Conservation (phyloP, 2,797 vertebrate species). For the Gallinago stenura region DNA sequence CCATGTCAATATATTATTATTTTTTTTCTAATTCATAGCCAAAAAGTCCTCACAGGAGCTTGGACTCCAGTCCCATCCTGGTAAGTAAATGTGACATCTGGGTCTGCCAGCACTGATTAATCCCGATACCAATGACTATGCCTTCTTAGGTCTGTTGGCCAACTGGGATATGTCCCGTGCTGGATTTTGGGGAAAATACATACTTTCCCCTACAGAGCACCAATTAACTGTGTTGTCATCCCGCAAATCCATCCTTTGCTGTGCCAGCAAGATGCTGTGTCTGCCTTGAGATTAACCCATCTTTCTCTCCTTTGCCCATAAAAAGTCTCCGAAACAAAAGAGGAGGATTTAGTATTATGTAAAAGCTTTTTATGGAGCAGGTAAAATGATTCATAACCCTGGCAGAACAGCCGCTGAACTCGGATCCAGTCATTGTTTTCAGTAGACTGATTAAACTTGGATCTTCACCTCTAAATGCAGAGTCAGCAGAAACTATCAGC, state of each 20-base stretch:
- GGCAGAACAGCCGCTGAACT: neutral
- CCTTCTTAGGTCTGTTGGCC: neutral
- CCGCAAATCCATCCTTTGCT: neutral
- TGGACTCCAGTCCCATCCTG: neutral
- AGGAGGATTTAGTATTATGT: neutral
- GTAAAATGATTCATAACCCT: neutral
- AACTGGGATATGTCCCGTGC: neutral
- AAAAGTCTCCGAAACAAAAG: neutral
- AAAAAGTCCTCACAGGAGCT: neutral
- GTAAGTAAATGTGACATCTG: neutral
- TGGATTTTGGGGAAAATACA: neutral
- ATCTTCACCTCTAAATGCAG: neutral
- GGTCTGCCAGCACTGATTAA: neutral
- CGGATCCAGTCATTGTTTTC: constrained; percentile 6
- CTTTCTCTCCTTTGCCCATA: neutral
- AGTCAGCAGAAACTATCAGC: neutral
- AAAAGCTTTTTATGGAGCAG: neutral
- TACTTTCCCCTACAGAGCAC: neutral
- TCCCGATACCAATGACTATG: fast-evolving
- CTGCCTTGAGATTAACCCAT: neutral
- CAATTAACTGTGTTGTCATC: neutral
- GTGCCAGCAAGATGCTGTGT: neutral
- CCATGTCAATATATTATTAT: neutral
- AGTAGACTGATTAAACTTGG: neutral
- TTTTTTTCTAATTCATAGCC: neutral